phyloP scores from a whole-genome alignment of 37 sponge, comb jelly and placozoan genomes.

The Axinella damicornis region DNA sequence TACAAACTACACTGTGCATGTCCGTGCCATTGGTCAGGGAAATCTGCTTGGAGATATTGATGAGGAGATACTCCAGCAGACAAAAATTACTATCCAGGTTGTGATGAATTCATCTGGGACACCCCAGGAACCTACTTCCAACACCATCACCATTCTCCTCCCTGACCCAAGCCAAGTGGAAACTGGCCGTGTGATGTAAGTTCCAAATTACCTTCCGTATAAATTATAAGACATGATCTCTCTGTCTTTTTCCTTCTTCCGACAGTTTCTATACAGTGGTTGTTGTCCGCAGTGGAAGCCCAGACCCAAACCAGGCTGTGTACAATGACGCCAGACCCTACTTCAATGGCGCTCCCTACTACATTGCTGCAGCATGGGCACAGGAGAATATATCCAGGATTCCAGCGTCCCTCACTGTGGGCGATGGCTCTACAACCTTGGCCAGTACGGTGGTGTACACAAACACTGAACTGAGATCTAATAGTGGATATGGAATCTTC shows the following conservation, averaged over 20 bases:
- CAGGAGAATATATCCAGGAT: neutral
- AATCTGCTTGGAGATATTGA: conserved; percentile 7
- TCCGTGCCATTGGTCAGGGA: conserved; percentile 28
- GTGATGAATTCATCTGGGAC: neutral
- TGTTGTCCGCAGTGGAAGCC: neutral
- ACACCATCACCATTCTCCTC: neutral
- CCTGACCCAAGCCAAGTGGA: neutral
- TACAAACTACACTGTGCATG: conserved; percentile 25
- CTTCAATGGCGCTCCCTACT: neutral
- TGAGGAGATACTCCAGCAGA: conserved; percentile 2
- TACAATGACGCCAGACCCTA: conserved; percentile 1
- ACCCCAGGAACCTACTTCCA: neutral
- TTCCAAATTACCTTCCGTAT: no score
- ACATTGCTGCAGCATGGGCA: no score
- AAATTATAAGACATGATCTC: neutral
- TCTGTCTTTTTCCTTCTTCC: neutral
- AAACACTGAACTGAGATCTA: neutral
- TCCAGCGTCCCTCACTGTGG: conserved; percentile 16
- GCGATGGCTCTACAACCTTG: conserved; percentile 21
- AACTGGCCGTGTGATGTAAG: neutral
- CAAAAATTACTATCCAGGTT: neutral
- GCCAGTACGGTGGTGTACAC: conserved; percentile 7
- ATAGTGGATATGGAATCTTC: conserved; percentile 10
- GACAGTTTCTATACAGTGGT: conserved; percentile 46
- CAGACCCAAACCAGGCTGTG: neutral